Percentiles rank a stretch among this genome's conserved stretches.
Conservation (phyloP, 2,797 vertebrate species). For the Glossophaga mutica region DNA sequence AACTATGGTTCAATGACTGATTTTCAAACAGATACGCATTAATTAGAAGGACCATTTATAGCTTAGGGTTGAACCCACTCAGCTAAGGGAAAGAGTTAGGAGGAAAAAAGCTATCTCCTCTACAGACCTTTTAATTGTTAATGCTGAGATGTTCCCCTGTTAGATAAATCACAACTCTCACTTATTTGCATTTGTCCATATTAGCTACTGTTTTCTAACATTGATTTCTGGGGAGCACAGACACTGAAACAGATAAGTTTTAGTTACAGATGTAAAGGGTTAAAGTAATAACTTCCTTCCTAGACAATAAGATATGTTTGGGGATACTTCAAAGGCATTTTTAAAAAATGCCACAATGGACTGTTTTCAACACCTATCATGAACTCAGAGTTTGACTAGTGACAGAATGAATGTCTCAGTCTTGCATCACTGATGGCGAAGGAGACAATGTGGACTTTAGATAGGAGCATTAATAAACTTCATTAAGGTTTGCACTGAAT, state of each 20-base stretch:
- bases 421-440: not conserved
- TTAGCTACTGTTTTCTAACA: conserved; percentile 82
- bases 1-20: conserved; percentile 74
- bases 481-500: not conserved
- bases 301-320: conserved; percentile 1
- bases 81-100: conserved; percentile 41
- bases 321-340: conserved; percentile 46
- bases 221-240: conserved; percentile 74
- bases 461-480: not conserved
- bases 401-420: not conserved
- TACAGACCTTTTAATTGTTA: conserved; percentile 80
- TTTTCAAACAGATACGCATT: conserved; percentile 74
- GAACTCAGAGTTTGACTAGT: not conserved
- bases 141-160: conserved; percentile 59
- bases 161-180: conserved; percentile 81
- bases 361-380: not conserved
- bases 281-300: conserved; percentile 61
- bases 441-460: not conserved
- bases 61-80: conserved; percentile 67
- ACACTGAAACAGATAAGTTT: conserved; percentile 66
- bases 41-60: conserved; percentile 75
- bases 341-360: not conserved
- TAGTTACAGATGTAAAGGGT: conserved; percentile 61
- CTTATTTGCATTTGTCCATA: conserved; percentile 78
- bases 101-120: conserved; percentile 64